Percentiles rank a stretch among this genome's conserved stretches.
phyloP scores from a whole-genome alignment of 2,797 vertebrate species.

The Trematomus bernacchii region DNA sequence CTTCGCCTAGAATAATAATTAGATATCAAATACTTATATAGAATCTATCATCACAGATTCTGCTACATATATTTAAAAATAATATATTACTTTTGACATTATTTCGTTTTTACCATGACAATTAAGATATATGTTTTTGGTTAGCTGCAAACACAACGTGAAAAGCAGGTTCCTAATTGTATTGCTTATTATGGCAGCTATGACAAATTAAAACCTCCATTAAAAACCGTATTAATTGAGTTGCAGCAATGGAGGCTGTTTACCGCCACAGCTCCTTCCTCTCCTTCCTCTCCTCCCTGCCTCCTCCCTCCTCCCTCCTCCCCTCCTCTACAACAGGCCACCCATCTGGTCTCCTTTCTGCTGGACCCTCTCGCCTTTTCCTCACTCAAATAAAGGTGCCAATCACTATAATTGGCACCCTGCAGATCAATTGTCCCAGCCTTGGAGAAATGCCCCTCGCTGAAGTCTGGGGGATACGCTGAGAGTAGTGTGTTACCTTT shows the following conservation, averaged over 20 bases:
- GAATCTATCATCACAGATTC: neutral
- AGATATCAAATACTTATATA: neutral
- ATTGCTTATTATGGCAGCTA: neutral
- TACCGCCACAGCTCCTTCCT: constrained; percentile 41
- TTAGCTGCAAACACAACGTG: neutral
- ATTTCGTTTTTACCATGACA: neutral
- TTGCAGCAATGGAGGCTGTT: constrained; percentile 47
- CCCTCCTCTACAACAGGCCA: constrained; percentile 74
- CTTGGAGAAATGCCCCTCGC: constrained; percentile 62
- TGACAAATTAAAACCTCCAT: constrained; percentile 41
- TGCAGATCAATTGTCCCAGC: constrained; percentile 81
- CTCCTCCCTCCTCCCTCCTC: constrained; percentile 23
- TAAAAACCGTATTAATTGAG: constrained; percentile 42
- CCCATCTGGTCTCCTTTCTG: constrained; percentile 84
- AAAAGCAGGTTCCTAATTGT: neutral
- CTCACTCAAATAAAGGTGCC: constrained; percentile 83
- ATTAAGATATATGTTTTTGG: neutral
- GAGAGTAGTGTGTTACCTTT: constrained; percentile 37
- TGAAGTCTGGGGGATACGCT: constrained; percentile 43
- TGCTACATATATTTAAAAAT: neutral
- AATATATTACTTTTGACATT: neutral
- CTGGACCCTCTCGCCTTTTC: constrained; percentile 67
- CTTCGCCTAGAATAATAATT: neutral
- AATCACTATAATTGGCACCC: constrained; percentile 88
- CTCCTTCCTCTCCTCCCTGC: neutral